Evolutionary conservation across 2,797 vertebrate species (phyloP).

Genomic region (Peromyscus eremicus): DNA sequence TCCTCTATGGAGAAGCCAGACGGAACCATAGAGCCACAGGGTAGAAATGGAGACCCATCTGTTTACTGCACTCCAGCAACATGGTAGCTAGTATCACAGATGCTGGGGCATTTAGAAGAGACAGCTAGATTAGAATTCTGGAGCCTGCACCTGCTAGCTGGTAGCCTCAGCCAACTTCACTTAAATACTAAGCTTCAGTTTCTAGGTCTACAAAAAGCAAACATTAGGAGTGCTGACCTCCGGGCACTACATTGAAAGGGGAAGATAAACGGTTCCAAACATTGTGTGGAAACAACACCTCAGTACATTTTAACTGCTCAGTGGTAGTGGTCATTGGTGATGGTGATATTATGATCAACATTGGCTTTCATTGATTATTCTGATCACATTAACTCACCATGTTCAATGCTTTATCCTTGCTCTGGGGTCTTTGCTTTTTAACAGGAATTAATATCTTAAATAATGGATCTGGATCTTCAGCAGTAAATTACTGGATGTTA

Average conservation of each 20-base stretch:
- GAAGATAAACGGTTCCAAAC: background rate
- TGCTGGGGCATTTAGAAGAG: background rate
- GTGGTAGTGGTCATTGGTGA: background rate
- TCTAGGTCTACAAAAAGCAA: background rate
- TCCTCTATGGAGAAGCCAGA: background rate
- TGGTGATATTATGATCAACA: background rate
- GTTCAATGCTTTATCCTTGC: background rate
- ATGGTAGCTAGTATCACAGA: background rate
- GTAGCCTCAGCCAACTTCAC: background rate
- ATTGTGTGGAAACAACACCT: background rate
- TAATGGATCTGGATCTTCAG: background rate
- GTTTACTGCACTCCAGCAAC: background rate
- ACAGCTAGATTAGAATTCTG: background rate
- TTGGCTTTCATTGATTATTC: background rate
- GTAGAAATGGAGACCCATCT: background rate
- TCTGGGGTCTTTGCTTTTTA: conserved; percentile 1
- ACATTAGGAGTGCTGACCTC: background rate
- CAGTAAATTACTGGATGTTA: conserved; percentile 36
- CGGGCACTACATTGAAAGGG: background rate
- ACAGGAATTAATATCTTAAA: conserved; percentile 41
- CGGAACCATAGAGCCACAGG: background rate
- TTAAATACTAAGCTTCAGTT: background rate
- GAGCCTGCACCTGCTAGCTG: background rate
- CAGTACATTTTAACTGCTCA: background rate
- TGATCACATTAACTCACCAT: background rate